Percentiles rank a stretch among this genome's conserved stretches.
phyloP scores from a whole-genome alignment of 2,113 vertebrate species.

The Brachypteracias leptosomus region DNA sequence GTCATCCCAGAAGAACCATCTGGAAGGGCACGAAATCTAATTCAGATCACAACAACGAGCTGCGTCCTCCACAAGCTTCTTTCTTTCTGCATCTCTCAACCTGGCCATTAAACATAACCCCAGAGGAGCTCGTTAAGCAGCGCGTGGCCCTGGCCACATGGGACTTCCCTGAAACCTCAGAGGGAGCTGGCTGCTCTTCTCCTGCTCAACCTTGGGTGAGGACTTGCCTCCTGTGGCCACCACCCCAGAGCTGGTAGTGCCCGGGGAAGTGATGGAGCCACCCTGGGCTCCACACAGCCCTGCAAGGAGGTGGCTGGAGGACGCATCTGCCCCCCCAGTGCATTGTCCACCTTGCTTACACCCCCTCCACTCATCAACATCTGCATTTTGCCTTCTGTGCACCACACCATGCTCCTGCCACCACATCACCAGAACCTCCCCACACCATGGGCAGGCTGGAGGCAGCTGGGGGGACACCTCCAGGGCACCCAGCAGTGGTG shows the following conservation, averaged over 20 bases:
- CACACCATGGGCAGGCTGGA: accelerated
- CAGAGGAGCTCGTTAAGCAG: not conserved
- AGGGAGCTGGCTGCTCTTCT: not conserved
- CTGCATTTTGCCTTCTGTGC: accelerated
- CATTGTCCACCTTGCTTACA: not conserved
- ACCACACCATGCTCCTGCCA: not conserved
- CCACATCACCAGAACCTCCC: accelerated
- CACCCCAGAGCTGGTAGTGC: not conserved
- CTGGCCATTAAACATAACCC: not conserved
- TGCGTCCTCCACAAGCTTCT: not conserved
- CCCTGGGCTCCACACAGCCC: accelerated
- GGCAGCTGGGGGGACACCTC: not conserved
- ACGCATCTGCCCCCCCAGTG: accelerated
- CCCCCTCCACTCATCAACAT: not conserved
- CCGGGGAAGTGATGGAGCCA: not conserved
- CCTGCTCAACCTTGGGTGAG: not conserved
- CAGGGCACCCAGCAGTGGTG: accelerated
- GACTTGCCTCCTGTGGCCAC: not conserved
- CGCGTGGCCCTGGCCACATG: not conserved
- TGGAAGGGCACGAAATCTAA: not conserved
- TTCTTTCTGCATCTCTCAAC: not conserved
- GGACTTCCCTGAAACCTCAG: not conserved
- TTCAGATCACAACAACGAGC: not conserved
- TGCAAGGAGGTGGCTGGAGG: not conserved
- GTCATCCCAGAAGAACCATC: not conserved